These are phyloP conservation scores for Cynopterus brachyotis DNA, from an alignment of 2,113 vertebrate genomes.

Conservation along the genomic window DNA sequence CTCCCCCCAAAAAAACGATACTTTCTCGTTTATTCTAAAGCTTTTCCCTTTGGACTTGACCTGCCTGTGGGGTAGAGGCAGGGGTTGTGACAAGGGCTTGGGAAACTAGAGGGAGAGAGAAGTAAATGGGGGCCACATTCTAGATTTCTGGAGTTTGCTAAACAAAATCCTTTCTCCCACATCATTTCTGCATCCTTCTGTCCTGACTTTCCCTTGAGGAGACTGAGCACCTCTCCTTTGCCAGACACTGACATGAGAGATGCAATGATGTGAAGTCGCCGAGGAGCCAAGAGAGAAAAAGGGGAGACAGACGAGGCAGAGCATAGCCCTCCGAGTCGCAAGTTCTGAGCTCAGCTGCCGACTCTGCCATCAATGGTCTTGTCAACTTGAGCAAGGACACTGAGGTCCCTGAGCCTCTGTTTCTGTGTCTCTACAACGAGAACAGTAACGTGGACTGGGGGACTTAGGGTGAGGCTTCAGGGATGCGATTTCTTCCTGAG, in stretches of 20 bases:
- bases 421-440: neutral
- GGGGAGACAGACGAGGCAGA: neutral
- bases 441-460: neutral
- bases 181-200: neutral
- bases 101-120: neutral
- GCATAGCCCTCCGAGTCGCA: neutral
- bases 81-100: neutral
- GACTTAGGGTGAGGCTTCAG: neutral
- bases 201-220: neutral
- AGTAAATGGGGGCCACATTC: neutral
- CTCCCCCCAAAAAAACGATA: accelerated
- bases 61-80: neutral
- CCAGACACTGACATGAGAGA: neutral
- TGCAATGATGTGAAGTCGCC: neutral
- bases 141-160: neutral
- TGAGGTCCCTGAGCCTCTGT: neutral
- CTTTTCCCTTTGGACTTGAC: neutral
- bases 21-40: neutral
- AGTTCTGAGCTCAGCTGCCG: neutral
- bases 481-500: neutral
- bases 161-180: neutral
- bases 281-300: neutral
- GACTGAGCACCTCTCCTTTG: neutral
- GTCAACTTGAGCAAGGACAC: neutral
- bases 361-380: neutral